phyloP scores from a whole-genome alignment of 92 coral and sea anemone genomes.

The Isaurus tuberculatus region DNA sequence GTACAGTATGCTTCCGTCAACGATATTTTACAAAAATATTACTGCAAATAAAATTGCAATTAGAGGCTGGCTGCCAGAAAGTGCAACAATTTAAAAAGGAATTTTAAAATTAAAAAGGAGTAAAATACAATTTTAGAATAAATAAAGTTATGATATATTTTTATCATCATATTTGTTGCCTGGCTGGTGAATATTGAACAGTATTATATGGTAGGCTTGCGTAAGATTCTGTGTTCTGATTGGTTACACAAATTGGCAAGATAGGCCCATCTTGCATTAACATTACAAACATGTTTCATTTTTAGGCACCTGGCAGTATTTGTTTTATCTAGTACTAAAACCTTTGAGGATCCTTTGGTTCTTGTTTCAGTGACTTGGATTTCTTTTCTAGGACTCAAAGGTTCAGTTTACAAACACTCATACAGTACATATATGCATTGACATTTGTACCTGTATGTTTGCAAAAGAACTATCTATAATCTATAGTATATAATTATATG shows the following conservation, averaged over 20 bases:
- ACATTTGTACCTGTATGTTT: neutral
- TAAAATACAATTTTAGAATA: neutral
- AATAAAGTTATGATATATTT: neutral
- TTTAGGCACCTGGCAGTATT: slow-evolving; percentile 13
- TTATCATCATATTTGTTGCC: slow-evolving; percentile 2
- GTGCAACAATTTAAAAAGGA: slow-evolving; percentile 4
- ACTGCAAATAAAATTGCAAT: slow-evolving; percentile 1
- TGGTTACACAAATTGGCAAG: too few species aligned
- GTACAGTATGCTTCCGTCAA: slow-evolving; percentile 5
- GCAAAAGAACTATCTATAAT: neutral
- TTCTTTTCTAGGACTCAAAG: neutral
- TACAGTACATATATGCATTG: slow-evolving; percentile 2
- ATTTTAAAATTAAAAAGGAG: slow-evolving; percentile 6
- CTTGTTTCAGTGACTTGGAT: slow-evolving; percentile 3
- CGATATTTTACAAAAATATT: neutral
- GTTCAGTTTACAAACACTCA: neutral
- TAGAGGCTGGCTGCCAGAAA: slow-evolving; percentile 3
- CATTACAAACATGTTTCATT: slow-evolving; percentile 15
- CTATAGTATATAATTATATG: slow-evolving; percentile 1
- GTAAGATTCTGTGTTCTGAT: neutral
- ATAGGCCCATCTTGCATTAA: neutral
- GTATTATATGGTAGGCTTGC: slow-evolving; percentile 3
- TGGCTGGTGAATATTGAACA: slow-evolving; percentile 3
- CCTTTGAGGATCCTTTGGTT: slow-evolving; percentile 4
- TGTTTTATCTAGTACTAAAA: slow-evolving; percentile 17